Evolutionary conservation across 2,113 vertebrate genomes (phyloP).

Genomic region (Pituophis catenifer): DNA sequence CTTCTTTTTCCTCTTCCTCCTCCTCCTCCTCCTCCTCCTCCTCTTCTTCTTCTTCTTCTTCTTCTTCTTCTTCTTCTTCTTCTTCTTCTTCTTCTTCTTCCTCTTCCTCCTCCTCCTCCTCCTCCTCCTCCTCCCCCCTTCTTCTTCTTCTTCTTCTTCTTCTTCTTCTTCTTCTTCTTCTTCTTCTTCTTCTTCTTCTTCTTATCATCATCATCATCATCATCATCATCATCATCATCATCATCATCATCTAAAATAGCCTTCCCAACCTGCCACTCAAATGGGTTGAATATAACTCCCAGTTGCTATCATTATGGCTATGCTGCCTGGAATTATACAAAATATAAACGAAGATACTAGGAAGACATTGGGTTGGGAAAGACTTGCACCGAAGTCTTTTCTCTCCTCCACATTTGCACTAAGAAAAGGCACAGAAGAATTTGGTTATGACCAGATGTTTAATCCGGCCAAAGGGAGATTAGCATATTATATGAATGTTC

Average conservation of each 20-base stretch:
- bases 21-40: too few relatives aligned
- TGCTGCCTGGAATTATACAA: neutral
- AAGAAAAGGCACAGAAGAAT: neutral
- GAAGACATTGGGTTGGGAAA: neutral
- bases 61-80: too few relatives aligned
- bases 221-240: too few relatives aligned
- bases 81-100: too few relatives aligned
- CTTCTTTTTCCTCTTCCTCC: too few relatives aligned
- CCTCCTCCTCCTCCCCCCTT: too few relatives aligned
- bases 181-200: too few relatives aligned
- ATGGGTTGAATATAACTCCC: neutral
- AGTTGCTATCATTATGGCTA: neutral
- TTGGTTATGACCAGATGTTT: neutral
- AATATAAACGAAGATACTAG: neutral
- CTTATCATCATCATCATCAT: too few relatives aligned
- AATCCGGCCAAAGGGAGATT: neutral
- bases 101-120: too few relatives aligned
- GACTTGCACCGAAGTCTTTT: neutral
- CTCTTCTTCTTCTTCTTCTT: too few relatives aligned
- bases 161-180: too few relatives aligned
- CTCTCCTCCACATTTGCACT: neutral
- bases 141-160: too few relatives aligned
- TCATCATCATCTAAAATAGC: neutral
- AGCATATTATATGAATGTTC: neutral
- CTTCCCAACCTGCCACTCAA: neutral